These are phyloP conservation scores for Leptonema lineaticorne DNA, from an alignment of 1,140 invertebrate genomes.

Conservation along the genomic window DNA sequence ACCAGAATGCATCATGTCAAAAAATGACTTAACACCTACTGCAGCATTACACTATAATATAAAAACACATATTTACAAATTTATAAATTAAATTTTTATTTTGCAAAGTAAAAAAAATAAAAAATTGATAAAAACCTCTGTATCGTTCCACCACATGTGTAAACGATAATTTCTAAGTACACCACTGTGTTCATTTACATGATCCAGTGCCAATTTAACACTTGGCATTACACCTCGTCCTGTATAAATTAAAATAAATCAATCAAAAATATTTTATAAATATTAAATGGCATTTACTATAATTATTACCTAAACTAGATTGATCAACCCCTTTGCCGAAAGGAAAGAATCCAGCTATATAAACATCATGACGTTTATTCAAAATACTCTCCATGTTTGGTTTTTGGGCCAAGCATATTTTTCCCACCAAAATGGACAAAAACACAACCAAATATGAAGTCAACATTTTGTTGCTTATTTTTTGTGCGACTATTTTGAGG, in stretches of 20 bases:
- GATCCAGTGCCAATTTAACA: conserved; percentile 85
- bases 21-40: conserved; percentile 96
- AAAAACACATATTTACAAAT: background rate
- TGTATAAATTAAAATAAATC: conserved; percentile 42
- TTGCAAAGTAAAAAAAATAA: background rate
- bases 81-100: too few species aligned
- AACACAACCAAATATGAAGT: background rate
- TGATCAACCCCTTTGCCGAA: conserved; percentile 75
- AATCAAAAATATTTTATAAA: conserved; percentile 1
- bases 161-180: conserved; percentile 84
- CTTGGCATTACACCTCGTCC: conserved; percentile 92
- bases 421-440: conserved; percentile 36
- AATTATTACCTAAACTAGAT: conserved; percentile 50
- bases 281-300: background rate
- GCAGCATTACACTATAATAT: conserved; percentile 90
- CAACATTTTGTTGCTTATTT: background rate
- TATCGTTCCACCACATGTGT: conserved; percentile 94
- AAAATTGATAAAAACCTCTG: conserved; percentile 66
- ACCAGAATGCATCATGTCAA: conserved; percentile 95
- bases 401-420: conserved; percentile 48
- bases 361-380: conserved; percentile 66
- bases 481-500: background rate
- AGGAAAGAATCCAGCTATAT: conserved; percentile 91
- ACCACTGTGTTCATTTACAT: conserved; percentile 86
- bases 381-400: conserved; percentile 55